Base-by-base conservation (phyloP, 1,140 invertebrate species). In the Drosophila trapezifrons region DNA sequence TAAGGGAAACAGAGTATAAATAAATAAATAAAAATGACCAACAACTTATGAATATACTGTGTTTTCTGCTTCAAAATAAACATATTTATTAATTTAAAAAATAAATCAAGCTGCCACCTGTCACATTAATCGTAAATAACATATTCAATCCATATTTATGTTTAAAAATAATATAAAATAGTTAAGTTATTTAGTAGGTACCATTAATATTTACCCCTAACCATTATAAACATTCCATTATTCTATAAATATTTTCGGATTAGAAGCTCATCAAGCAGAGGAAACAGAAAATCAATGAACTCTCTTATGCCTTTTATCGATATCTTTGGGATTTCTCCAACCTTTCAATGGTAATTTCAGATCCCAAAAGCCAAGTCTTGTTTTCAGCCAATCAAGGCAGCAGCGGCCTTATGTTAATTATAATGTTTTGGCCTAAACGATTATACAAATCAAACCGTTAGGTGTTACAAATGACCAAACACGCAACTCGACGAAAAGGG, bases 401-500 rank as follows among this genome's bases (percentile, higher is more conserved):
- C 43, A 40, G 38, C 29, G 9, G n/a, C 0, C 52, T 78, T 78
- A 66, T 78, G 82, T 66, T 86, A 81, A 85, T 86, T 64, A 75
- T 78, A 78, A 64, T 78, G 78, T 75, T 71, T 79, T 85, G 37
- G 60, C 42, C 43, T 63, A 74, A 86, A 69, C 71, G 82, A 86
- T 86, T 86, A 66, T 78, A 81, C 55, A 77, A 77, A 85, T 86
- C 64, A 55, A 63, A 86, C 81, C 82, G 81, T 85, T 86, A 81
- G 81, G 81, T 85, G 81, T 85, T 86, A 86, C 81, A 86, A 85
- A 84, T 81, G 66, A 86, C 73, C 78, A 74, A 85, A 70, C 81
- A 84, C 81, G 82, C 81, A 65, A 76, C 45, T 22, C 20, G 45
- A 46, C 20, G 35, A 45, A 15, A 17, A 10, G 8, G 12, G 18